Evolutionary conservation across 2,113 vertebrate genomes (phyloP), one percentile per base, ranked within the genome.

Genomic region (Zosterops borbonicus): DNA sequence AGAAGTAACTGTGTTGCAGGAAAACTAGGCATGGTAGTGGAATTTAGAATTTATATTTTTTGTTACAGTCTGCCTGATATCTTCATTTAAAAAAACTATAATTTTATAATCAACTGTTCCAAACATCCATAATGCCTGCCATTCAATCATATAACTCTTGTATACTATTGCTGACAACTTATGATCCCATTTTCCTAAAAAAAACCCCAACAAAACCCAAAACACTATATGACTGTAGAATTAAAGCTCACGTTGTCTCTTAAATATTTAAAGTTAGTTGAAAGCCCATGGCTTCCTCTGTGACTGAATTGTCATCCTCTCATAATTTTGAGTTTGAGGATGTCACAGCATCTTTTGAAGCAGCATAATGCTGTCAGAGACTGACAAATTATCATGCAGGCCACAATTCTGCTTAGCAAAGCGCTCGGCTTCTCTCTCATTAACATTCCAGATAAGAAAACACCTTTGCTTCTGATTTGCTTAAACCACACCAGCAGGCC

Each of bases 361-460:
- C 11, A 76, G 41, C 11, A 75, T 53, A 90, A 83, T 44, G 55
- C 44, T 70, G n/a, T 85, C 55, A 82, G 74, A 75, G 39, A 53
- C 52, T 35, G 39, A 83, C 11, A 87, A 91, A 94, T 96, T 86
- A 88, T 83, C 25, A 92, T 92, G 64, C 80, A 92, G 56, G 59
- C 56, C 59, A 60, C 83, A 94, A 53, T 92, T 95, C 80, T 95
- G 80, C 83, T 94, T 96, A 93, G 81, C 35, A 92, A 95, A 96
- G 80, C 0, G 0, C 35, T 92, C 46, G 42, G 42, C 18, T 96
- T 95, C 42, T 90, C n/a, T 14, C 35, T 89, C 29, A 86, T 92
- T 95, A 96, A 58, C 64, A 94, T 95, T 97, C 71, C 69, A 79
- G 91, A 84, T 95, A 95, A 81, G 46, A 63, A 92, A 93, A 73